Evolutionary conservation across 2,888 invertebrate species (phyloP), one percentile per base, ranked within the genome.

Genomic region (Pristionchus arcanus): DNA sequence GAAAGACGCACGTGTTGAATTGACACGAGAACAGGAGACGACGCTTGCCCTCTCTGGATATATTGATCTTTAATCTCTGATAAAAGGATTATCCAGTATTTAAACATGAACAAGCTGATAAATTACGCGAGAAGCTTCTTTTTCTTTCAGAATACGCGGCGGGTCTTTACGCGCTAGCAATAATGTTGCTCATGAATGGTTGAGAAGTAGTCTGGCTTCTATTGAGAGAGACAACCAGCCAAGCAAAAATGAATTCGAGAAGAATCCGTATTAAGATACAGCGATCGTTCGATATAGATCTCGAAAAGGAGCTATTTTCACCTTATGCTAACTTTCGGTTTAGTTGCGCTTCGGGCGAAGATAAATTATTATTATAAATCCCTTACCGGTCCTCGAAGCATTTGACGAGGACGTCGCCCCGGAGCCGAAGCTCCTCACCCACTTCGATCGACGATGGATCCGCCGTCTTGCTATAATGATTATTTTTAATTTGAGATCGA

Each of bases 1-100:
- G 89, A 98, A 98, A 96, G 98, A 98, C 11, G 98, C 98, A 98
- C 9, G 98, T 98, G 96, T 98, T 98, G 96, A 98, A 98, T 97
- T 98, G 97, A 95, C 97, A 97, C 87, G 97, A 97, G 96, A 97
- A 97, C 93, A 97, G 97, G n/a, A 97, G 96, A 94, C 97, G 97
- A 55, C 88, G 77, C n/a, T 55, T 77, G 74, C 91, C 91, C 25
- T 91, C 90, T 5, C 91, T 91, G 90, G 9, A 91, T 91, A 25
- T n/a, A 49, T 34, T 85, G 31, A 85, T 55, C 34, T 31, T 31
- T 85, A 21, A 71, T 71, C 31, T 71, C 31, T 19, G 11, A 0
- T n/a, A 49, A 53, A 25, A 25, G 25, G 13, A 49, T 28, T n/a
- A n/a, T n/a, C n/a, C n/a, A n/a, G n/a, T n/a, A 21, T 21, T 42